Base-by-base conservation (phyloP, 1,140 invertebrate species). In the Drosophila pachea region DNA sequence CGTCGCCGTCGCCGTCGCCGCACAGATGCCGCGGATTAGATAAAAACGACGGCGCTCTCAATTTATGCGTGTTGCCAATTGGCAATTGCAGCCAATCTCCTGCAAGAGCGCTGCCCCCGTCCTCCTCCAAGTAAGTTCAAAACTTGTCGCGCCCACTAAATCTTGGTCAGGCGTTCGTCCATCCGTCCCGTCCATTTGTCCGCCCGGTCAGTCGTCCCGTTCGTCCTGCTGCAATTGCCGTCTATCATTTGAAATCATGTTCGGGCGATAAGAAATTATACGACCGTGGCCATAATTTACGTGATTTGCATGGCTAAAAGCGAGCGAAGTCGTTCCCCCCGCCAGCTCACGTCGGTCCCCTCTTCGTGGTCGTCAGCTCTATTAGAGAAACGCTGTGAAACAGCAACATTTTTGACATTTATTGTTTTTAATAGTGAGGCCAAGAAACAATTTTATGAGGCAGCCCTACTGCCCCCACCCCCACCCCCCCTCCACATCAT, bases 211-310 rank as follows among this genome's bases (percentile, higher is more conserved):
- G 53, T 33, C 35, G 12, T 9, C 7, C 33, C 5, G n/a, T n/a
- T 49, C 43, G 31, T 48, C 45, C 16, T 29, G 16, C 38, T 43
- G 29, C 54, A 63, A 49, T 43, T 49, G 31, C 76, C 78, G 79
- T 84, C 81, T 84, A 84, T 84, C 81, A 84, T 84, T 84, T 67
- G 81, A 86, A 84, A 84, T 84, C 81, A 84, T 84, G 81, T 86
- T 73, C 47, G 47, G 45, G 70, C 81, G 81, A 84, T 84, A 84
- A 86, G 81, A 76, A 86, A 84, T 84, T 84, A 84, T 86, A 84
- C 74, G 76, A 63, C 62, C 66, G 45, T 54, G 78, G 78, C 81
- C 81, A 84, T 84, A 86, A 84, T 86, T 84, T 84, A 84, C 81
- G 81, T 84, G 81, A 84, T 84, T 84, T 84, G 81, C 67, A 75